Conservation (phyloP, 2,797 vertebrate genomes). For the Diplodus puntazzo region DNA sequence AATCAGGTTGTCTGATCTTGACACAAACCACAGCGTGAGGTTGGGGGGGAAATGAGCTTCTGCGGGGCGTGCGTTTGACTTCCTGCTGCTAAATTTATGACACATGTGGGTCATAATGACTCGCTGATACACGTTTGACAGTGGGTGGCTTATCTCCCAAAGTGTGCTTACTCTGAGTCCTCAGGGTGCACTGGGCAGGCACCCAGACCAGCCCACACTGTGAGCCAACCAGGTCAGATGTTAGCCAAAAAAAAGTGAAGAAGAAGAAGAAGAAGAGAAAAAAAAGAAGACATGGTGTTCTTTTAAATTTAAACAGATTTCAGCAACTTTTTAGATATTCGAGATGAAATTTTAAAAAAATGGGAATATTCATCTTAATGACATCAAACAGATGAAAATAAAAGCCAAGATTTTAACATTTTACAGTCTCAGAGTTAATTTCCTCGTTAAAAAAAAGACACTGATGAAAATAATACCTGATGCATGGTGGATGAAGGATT, state of each 20-base stretch:
- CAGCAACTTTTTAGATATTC: background rate
- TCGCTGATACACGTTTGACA: constrained; percentile 32
- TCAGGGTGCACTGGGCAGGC: constrained; percentile 49
- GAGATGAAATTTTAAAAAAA: background rate
- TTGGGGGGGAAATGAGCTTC: background rate
- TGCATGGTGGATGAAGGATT: constrained; percentile 17
- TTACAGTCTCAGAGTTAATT: background rate
- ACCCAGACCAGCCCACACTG: constrained; percentile 43
- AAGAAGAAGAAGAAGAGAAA: background rate
- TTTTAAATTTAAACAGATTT: background rate
- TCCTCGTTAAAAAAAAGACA: background rate
- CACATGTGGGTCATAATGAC: constrained; percentile 38
- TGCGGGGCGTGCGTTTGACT: background rate
- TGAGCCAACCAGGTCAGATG: constrained; percentile 67
- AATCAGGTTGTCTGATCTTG: constrained; percentile 2
- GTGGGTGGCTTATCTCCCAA: constrained; percentile 56
- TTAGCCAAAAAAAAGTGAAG: constrained; percentile 28
- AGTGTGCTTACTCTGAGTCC: constrained; percentile 67
- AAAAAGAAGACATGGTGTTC: background rate
- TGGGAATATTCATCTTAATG: background rate
- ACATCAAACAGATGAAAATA: background rate
- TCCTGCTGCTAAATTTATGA: constrained; percentile 22
- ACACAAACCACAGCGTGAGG: background rate
- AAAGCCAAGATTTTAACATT: background rate
- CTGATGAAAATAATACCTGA: constrained; percentile 9